phyloP scores from a whole-genome alignment of 2,888 invertebrate species.

The Pinctada fucata region DNA sequence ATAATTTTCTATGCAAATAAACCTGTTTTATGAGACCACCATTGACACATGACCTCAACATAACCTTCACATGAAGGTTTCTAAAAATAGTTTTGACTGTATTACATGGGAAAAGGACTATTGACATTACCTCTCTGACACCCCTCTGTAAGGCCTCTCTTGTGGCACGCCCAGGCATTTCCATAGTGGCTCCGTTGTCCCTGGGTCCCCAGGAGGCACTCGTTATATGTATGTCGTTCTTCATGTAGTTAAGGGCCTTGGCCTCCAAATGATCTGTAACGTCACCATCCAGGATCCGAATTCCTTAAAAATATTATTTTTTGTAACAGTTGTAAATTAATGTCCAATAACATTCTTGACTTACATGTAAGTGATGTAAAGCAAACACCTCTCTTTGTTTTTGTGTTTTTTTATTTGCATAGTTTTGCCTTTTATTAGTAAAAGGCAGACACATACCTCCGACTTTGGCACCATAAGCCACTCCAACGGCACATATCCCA shows the following conservation, averaged over 20 bases:
- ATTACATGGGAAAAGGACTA: background rate
- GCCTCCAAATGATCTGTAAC: conserved; percentile 75
- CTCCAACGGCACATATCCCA: conserved; percentile 91
- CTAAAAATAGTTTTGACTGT: too few species aligned
- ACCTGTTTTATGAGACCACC: too few species aligned
- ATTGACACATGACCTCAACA: too few species aligned
- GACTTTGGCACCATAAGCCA: conserved; percentile 89
- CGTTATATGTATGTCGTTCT: conserved; percentile 71
- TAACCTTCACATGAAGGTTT: too few species aligned
- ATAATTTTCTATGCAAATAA: too few species aligned
- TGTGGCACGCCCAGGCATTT: conserved; percentile 89
- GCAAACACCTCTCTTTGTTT: too few species aligned
- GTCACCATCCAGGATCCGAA: conserved; percentile 74
- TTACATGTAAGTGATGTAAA: too few species aligned
- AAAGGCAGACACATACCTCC: conserved; percentile 55
- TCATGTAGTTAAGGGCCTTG: conserved; percentile 68
- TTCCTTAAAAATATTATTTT: conserved; percentile 58
- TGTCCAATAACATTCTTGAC: background rate
- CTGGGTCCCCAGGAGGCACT: conserved; percentile 84
- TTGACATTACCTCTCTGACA: conserved; percentile 81
- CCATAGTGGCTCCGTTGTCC: conserved; percentile 91
- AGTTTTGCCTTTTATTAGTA: too few species aligned
- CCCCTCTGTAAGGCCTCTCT: conserved; percentile 86
- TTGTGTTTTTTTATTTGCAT: too few species aligned
- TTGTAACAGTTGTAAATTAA: background rate